Base-by-base conservation (phyloP, 2,113 vertebrate genomes). In the Ancistrus triradiatus region DNA sequence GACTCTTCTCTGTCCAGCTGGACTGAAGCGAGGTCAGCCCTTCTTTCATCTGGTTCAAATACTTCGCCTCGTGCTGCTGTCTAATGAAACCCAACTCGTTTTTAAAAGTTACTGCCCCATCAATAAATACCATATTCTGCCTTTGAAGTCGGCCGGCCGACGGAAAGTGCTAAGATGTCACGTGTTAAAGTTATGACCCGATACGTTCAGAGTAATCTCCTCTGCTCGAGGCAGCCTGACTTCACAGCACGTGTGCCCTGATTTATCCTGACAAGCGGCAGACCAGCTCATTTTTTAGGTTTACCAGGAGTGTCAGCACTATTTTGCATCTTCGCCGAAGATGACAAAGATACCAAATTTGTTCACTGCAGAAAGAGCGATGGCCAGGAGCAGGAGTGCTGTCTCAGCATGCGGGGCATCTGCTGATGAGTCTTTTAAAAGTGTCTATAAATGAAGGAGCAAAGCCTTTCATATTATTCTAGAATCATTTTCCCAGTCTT, bases 41-140 rank as follows among this genome's bases (percentile, higher is more conserved):
- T 69, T 66, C 43, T 18, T 50, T 87, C 87, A 90, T 89, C 87
- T 90, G 88, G 77, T 87, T 90, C 77, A 68, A 68, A 87, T 89
- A 87, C n/a, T 82, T 76, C 75, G 49, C 57, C 75, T 76, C 77
- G 78, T 35, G 52, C 81, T 70, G 77, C 85, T 71, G 78, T 86
- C 83, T 82, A 82, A 74, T 86, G 87, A 87, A 90, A 88, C 73
- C 78, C 77, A 84, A 87, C 74, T n/a, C 79, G 63, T 79, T 81
- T 82, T 84, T 81, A 79, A 83, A 83, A 88, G 80, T 87, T 86
- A 88, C 80, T 80, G 77, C 68, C 55, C 78, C 77, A 79, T 89
- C 84, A 84, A 81, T 86, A 88, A 84, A 83, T 83, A 82, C 85
- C 84, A 82, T 85, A 83, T 86, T 81, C 63, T 49, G 19, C 57